Evolutionary conservation across 1,140 invertebrate species (phyloP), one percentile per base, ranked within the genome.

Genomic region (Latrodectus geometricus): DNA sequence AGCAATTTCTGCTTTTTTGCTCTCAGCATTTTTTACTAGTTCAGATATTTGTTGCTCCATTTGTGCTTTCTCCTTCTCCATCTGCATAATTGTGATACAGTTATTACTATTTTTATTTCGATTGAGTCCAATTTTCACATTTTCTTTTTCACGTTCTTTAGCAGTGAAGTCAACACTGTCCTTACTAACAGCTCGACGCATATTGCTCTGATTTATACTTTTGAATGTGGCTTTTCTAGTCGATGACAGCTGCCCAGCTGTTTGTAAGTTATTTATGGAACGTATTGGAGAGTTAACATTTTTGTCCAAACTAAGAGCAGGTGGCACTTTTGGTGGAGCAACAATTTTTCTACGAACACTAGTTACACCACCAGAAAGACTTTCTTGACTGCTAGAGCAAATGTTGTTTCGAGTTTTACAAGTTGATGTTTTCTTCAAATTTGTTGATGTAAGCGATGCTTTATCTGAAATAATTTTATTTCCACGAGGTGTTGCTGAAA

Each of bases 41-140:
- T 93, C 93, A 8, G 89, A 90, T 75, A 94, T 90, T 88, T 93
- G 91, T 87, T 92, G 90, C 89, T 93, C 92, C 88, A 93, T 89
- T 73, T 90, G 90, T 54, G 89, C 89, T 88, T 93, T 93, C 86
- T 93, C 93, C 72, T 90, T 91, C 50, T 90, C 90, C 90, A 93
- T 73, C 15, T 89, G 88, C 73, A 86, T 15, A 56, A 86, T 86
- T 12, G 83, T 86, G 17, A 86, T 86, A 50, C 83, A 86, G 23
- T 86, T 86, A 61, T 78, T 86, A 20, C 83, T 86, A n/a, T 84
- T 84, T 52, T 86, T 86, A 50, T 72, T 78, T 61, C 83, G 20
- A 70, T 76, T 76, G 15, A 52, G 50, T n/a, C 69, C 74, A n/a
- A 82, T 49, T 50, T 76, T 80, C 12, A 87, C 54, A 82, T 87